phyloP scores from a whole-genome alignment of 2,888 invertebrate genomes.

The Imbricaverruca yamaguchii region DNA sequence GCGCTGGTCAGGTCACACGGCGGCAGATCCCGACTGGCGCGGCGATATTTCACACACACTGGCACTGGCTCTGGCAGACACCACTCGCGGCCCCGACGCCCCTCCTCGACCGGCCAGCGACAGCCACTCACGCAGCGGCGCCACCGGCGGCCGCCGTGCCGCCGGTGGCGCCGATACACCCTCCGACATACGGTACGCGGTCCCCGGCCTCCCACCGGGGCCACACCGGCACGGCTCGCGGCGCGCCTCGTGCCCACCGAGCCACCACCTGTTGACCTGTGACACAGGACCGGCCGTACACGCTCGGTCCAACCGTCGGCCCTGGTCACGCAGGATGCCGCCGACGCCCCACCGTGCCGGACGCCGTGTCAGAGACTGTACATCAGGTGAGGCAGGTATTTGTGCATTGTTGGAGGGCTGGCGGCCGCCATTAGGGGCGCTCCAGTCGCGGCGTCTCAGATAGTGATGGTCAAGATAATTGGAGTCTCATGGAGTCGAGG shows the following conservation, averaged over 20 bases:
- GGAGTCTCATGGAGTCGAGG: too few species aligned
- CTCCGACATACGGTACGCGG: slow-evolving; percentile 8
- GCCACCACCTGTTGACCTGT: neutral
- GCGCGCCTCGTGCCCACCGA: neutral
- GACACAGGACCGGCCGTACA: neutral
- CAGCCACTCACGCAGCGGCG: neutral
- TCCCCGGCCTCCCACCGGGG: slow-evolving; percentile 18
- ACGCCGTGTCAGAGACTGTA: neutral
- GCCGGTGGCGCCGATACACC: neutral
- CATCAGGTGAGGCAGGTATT: neutral
- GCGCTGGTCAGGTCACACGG: too few species aligned
- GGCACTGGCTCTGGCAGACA: neutral
- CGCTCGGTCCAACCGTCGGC: neutral
- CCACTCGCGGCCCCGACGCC: neutral
- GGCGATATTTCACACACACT: too few species aligned
- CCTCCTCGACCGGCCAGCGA: neutral
- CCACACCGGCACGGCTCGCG: neutral
- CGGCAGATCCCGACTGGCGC: too few species aligned
- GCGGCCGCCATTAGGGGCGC: neutral
- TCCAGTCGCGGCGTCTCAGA: neutral
- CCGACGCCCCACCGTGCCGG: neutral
- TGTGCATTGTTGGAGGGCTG: neutral
- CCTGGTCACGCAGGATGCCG: neutral
- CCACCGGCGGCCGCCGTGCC: neutral
- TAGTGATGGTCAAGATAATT: too few species aligned